These are phyloP conservation scores for Phyllopteryx taeniolatus DNA, from an alignment of 2,113 vertebrate genomes.

Conservation along the genomic window DNA sequence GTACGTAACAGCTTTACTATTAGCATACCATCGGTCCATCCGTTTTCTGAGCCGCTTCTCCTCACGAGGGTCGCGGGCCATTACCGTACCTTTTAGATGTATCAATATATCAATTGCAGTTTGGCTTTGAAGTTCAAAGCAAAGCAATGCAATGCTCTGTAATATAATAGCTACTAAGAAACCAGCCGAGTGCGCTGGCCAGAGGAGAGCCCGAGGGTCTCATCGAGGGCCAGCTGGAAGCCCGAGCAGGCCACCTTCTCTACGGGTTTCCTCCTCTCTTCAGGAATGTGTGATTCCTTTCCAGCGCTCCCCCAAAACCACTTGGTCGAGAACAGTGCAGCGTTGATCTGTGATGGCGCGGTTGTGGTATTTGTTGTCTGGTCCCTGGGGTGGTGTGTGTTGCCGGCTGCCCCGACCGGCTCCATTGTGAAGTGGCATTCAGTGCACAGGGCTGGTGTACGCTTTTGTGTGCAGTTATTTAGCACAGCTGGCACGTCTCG, in stretches of 20 bases:
- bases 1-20: background rate
- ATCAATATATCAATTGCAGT: slow-evolving; percentile 29
- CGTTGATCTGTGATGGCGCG: slow-evolving; percentile 55
- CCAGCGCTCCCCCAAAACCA: slow-evolving; percentile 60
- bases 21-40: background rate
- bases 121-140: slow-evolving; percentile 54
- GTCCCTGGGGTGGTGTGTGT: slow-evolving; percentile 61
- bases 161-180: slow-evolving; percentile 64
- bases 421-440: slow-evolving; percentile 62
- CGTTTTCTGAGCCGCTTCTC: too few relatives aligned
- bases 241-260: slow-evolving; percentile 49
- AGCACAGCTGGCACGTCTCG: slow-evolving; percentile 49
- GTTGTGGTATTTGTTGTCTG: slow-evolving; percentile 54
- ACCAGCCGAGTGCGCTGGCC: slow-evolving; percentile 51
- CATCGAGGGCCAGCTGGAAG: slow-evolving; percentile 65
- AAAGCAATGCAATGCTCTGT: slow-evolving; percentile 44
- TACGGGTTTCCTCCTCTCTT: slow-evolving; percentile 57
- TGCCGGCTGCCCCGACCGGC: slow-evolving; percentile 55
- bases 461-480: slow-evolving; percentile 65
- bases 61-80: background rate
- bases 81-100: background rate
- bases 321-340: slow-evolving; percentile 51
- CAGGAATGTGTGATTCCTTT: slow-evolving; percentile 75
- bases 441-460: slow-evolving; percentile 49
- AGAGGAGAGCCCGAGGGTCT: slow-evolving; percentile 53